phyloP scores from a whole-genome alignment of 1,140 invertebrate genomes.

The Drosophila guanche region DNA sequence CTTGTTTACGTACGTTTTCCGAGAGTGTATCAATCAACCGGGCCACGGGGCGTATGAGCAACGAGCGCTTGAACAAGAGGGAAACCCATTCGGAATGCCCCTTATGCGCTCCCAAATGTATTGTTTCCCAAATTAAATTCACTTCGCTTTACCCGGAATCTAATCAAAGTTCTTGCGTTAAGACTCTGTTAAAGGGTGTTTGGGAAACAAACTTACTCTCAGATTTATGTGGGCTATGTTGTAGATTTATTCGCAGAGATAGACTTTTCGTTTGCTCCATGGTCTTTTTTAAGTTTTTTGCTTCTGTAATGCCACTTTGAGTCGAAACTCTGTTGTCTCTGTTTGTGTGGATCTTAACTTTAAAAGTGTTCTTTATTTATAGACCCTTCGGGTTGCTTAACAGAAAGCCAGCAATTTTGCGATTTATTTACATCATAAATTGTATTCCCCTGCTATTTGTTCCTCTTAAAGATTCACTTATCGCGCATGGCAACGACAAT shows the following conservation, averaged over 20 bases:
- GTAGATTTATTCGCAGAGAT: slow-evolving; percentile 25
- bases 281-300: too few species aligned
- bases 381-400: not conserved
- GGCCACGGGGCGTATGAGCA: slow-evolving; percentile 43
- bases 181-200: not conserved
- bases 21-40: slow-evolving; percentile 64
- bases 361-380: not conserved
- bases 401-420: too few species aligned
- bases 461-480: too few species aligned
- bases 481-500: too few species aligned
- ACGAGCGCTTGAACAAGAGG: slow-evolving; percentile 7
- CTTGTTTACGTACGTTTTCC: slow-evolving; percentile 45
- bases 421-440: too few species aligned
- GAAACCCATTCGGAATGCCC: slow-evolving; percentile 8
- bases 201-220: slow-evolving; percentile 25
- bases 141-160: slow-evolving; percentile 16
- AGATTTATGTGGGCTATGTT: slow-evolving; percentile 36
- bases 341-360: too few species aligned
- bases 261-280: not conserved
- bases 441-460: too few species aligned
- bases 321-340: too few species aligned
- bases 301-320: too few species aligned
- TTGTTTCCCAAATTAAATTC: slow-evolving; percentile 37
- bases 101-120: slow-evolving; percentile 25
- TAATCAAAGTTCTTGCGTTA: slow-evolving; percentile 35